These are phyloP conservation scores for Miniopterus natalensis DNA, from an alignment of 2,113 vertebrate species.

Conservation along the genomic window DNA sequence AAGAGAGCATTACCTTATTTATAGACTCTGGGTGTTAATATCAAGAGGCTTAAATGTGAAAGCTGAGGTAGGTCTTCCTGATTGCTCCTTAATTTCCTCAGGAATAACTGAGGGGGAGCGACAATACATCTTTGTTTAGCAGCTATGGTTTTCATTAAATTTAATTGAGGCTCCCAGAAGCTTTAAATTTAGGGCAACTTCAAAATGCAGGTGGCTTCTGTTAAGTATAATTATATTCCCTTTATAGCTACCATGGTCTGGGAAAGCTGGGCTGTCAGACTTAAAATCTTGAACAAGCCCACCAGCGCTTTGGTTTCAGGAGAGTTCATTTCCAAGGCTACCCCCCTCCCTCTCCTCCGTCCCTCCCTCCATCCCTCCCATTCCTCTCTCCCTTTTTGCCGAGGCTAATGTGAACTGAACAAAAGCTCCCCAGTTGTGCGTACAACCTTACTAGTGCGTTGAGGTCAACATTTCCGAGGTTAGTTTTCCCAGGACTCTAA, in stretches of 20 bases:
- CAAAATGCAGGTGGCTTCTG: constrained; percentile 72
- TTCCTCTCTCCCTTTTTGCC: too few relatives aligned
- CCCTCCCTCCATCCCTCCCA: too few relatives aligned
- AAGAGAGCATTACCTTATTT: constrained; percentile 44
- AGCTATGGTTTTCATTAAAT: constrained; percentile 77
- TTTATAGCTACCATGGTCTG: constrained; percentile 42
- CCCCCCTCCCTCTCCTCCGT: background rate
- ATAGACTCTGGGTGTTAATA: constrained; percentile 6
- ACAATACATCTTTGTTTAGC: constrained; percentile 71
- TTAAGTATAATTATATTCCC: constrained; percentile 67
- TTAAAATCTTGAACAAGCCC: constrained; percentile 9
- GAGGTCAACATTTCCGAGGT: background rate
- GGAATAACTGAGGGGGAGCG: constrained; percentile 63
- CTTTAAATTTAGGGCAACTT: constrained; percentile 75
- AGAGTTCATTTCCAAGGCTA: background rate
- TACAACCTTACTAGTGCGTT: background rate
- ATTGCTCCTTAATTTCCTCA: constrained; percentile 55
- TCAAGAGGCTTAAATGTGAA: constrained; percentile 45
- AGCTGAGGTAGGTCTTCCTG: constrained; percentile 35
- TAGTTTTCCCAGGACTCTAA: constrained; percentile 8
- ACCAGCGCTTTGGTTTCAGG: background rate
- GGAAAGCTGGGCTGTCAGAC: constrained; percentile 37
- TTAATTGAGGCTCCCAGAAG: constrained; percentile 77
- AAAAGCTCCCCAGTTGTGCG: background rate
- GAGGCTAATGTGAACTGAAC: background rate